Evolutionary conservation across 1,140 invertebrate genomes (phyloP), one percentile per base, ranked within the genome.

Genomic region (Brachionus paranguensis): DNA sequence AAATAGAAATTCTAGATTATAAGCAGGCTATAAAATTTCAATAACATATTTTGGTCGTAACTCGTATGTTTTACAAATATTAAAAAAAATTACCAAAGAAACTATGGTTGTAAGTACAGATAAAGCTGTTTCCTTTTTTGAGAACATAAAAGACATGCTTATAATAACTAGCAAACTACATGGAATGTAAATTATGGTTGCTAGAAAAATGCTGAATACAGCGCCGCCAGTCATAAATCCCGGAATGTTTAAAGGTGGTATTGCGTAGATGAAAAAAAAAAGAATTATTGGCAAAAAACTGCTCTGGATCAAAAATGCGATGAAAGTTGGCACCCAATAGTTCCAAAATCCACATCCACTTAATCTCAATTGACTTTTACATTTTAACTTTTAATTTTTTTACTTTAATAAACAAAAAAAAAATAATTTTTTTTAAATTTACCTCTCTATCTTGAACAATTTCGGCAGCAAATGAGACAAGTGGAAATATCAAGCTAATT

Each of bases 391-490:
- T 53, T 27, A 55, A 55, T n/a, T 60, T 33, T 43, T n/a, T 55
- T 27, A 20, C 20, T 3, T 27, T 17, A 50, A 17, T 55, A 20
- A 11, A 78, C 12, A 29, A 53, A 29, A 27, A 12, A n/a, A 12
- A 17, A 50, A 27, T 29, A 12, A 0, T n/a, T 17, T 79, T 41
- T 24, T 27, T 37, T 4, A 37, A 24, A 27, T n/a, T 27, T 79
- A 79, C 76, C 41, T 79, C 78, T 45, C 78, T 43, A 37, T 81
- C 78, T 43, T 81, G 78, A 64, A 81, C 78, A 41, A 81, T 27
- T 68, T 81, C 78, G 10, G 64, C 53, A 12, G 78, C 78, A 68
- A 81, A 81, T 12, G 78, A 81, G 1, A 81, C 78, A 27, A 81
- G 64, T 10, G 78, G 78, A 60, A 81, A 45, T 27, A 81, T 41